phyloP scores from a whole-genome alignment of 2,888 invertebrate species.

The Drosophila macrospina region DNA sequence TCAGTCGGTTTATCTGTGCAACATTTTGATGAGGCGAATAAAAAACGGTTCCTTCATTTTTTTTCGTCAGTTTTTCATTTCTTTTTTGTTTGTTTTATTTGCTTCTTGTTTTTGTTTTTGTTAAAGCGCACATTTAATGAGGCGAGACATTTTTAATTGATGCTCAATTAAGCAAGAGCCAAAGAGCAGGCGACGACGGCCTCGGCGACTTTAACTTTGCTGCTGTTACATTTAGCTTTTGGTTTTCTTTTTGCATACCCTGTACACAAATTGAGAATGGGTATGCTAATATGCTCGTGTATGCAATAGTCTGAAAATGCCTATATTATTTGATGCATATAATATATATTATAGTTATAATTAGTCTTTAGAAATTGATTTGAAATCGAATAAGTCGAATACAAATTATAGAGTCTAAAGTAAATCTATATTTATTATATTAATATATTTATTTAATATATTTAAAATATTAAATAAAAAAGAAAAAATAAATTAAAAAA shows the following conservation, averaged over 20 bases:
- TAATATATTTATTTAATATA: too few relatives aligned
- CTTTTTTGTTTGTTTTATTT: background rate
- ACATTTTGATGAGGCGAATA: constrained; percentile 24
- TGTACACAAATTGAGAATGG: background rate
- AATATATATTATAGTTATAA: too few relatives aligned
- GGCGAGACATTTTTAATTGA: constrained; percentile 78
- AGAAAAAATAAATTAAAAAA: too few relatives aligned
- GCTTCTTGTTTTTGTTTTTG: constrained; percentile 23
- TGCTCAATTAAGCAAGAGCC: constrained; percentile 71
- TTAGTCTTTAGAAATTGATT: too few relatives aligned
- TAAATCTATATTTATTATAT: too few relatives aligned
- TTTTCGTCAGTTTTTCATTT: background rate
- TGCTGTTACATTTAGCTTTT: constrained; percentile 7
- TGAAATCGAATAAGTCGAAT: too few relatives aligned
- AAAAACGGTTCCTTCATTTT: constrained; percentile 1
- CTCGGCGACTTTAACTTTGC: constrained; percentile 29
- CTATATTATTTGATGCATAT: background rate
- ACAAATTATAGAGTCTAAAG: too few relatives aligned
- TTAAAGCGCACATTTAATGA: constrained; percentile 66
- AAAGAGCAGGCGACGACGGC: constrained; percentile 38
- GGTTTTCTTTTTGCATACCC: constrained; percentile 6
- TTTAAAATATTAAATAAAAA: too few relatives aligned
- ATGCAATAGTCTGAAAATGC: background rate
- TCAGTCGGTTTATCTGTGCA: constrained; percentile 35
- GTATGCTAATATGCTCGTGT: background rate